phyloP scores from a whole-genome alignment of 2,888 invertebrate species.

The Baronia brevicornis region DNA sequence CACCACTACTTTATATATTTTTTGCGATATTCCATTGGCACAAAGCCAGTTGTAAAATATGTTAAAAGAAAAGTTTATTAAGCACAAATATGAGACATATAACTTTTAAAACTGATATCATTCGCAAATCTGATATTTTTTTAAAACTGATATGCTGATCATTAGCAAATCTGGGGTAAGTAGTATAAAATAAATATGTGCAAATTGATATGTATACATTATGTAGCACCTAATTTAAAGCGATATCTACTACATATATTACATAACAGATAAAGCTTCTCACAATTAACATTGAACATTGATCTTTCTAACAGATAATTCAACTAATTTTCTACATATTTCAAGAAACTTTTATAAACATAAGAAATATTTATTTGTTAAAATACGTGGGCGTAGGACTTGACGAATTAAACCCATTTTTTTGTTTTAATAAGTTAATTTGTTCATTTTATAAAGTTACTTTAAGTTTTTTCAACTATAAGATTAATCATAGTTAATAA shows the following conservation, averaged over 20 bases:
- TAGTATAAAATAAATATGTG: conserved; percentile 55
- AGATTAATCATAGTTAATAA: too few species aligned
- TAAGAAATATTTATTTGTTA: too few species aligned
- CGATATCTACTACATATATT: conserved; percentile 45
- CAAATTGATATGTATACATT: conserved; percentile 54
- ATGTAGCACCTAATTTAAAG: conserved; percentile 72
- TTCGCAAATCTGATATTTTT: conserved; percentile 45
- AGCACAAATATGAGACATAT: conserved; percentile 10
- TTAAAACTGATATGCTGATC: too few species aligned
- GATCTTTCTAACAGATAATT: conserved; percentile 38
- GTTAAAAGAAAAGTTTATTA: conserved; percentile 8
- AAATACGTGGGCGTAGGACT: conserved; percentile 10
- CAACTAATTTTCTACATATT: background rate
- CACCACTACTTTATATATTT: too few species aligned
- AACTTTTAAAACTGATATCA: conserved; percentile 53
- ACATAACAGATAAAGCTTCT: conserved; percentile 46
- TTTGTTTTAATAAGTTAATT: too few species aligned
- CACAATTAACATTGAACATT: conserved; percentile 55
- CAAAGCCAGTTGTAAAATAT: too few species aligned
- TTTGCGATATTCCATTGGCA: too few species aligned
- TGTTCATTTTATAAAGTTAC: too few species aligned
- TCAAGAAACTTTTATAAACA: too few species aligned
- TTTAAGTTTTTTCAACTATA: too few species aligned
- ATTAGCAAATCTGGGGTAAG: conserved; percentile 23
- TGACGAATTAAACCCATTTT: too few species aligned